Base-by-base conservation (phyloP, 2,113 vertebrate genomes). In the Cygnus atratus region DNA sequence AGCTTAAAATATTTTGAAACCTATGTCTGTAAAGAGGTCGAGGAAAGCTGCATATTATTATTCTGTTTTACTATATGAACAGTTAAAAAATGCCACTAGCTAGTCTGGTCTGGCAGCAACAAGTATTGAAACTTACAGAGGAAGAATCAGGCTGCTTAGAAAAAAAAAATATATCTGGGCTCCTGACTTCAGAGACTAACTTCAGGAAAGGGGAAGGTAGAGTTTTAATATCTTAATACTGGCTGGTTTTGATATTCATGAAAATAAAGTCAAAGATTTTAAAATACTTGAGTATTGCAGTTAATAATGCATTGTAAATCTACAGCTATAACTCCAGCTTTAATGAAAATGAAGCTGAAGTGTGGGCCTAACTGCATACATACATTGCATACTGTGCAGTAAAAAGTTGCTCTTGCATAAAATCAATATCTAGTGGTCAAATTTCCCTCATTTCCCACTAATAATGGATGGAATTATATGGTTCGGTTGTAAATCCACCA, bases 391-490 rank as follows among this genome's bases (percentile, higher is more conserved):
- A 67, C 11, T 43, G 70, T 71, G 65, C 91, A 93, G 88, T 94
- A 95, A 93, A 93, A 97, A 88, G 87, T 95, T 92, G 58, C 66
- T 96, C 79, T 96, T 95, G 89, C 94, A 95, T 95, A 97, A 96
- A 97, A 92, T 92, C 96, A 96, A 92, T 97, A 97, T 95, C 97
- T 95, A 91, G 96, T 70, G 41, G 83, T 96, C 84, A 97, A 97
- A 95, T 95, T 93, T 95, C 97, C 88, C 93, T 96, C 17, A 3
- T 97, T 97, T 96, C 96, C 92, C 91, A 95, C 85, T 96, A 95
- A 93, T 96, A 97, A 97, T 82, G 85, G 84, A 96, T 96, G 94
- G 88, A 91, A 95, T 98, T 92, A 94, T 95, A 91, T 52, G 79
- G 88, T 94, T 95, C 85, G 92, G 87, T 84, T 96, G 88, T 95